Conservation (phyloP, 2,113 vertebrate genomes). For the Rhea pennata region DNA sequence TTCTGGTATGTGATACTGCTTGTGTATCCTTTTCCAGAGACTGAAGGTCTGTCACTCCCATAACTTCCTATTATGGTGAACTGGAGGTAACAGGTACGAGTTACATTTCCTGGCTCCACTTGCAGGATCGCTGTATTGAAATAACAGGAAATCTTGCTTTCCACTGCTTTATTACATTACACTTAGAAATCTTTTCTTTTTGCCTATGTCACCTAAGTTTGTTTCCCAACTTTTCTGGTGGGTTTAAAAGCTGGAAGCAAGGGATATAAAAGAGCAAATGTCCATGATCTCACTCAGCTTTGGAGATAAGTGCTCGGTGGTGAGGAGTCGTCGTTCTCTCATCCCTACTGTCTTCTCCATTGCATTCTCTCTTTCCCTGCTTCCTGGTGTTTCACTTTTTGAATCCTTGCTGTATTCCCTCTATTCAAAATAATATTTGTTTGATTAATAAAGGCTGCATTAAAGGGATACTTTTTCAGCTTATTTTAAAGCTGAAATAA, state of each 20-base stretch:
- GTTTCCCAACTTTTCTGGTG: neutral
- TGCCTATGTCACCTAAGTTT: neutral
- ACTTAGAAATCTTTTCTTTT: neutral
- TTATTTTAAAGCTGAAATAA: constrained; percentile 20
- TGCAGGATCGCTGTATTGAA: neutral
- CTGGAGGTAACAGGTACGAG: neutral
- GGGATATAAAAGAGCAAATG: neutral
- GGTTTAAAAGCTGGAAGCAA: constrained; percentile 2
- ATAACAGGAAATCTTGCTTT: neutral
- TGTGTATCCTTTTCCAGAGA: neutral
- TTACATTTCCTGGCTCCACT: neutral
- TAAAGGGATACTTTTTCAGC: constrained; percentile 1
- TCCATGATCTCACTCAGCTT: neutral
- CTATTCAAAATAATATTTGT: constrained; percentile 41
- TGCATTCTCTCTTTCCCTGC: neutral
- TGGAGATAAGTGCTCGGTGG: neutral
- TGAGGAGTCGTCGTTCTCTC: neutral
- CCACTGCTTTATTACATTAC: neutral
- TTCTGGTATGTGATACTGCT: neutral
- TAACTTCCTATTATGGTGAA: neutral
- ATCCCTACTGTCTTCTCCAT: neutral
- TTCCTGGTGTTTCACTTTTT: neutral
- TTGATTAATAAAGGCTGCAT: constrained; percentile 37
- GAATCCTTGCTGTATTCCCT: constrained; percentile 29
- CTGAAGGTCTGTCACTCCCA: neutral